Percentiles rank a stretch among this genome's conserved stretches.
phyloP scores from a whole-genome alignment of 2,888 invertebrate genomes.

The Sphinx pinastri region DNA sequence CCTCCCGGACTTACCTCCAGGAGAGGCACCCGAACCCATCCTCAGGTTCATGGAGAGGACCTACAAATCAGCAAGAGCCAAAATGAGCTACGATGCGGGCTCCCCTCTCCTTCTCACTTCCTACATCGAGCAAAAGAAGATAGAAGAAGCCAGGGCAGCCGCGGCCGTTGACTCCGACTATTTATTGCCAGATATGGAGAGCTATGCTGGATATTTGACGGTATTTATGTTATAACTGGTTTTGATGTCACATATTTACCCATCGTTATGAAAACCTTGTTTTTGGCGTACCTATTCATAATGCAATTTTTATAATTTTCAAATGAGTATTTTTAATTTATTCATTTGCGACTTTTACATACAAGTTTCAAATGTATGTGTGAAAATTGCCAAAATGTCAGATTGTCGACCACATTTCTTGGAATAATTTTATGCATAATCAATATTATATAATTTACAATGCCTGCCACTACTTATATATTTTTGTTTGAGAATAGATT shows the following conservation, averaged over 20 bases:
- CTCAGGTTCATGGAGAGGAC: conserved; percentile 72
- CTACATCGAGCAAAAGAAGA: conserved; percentile 77
- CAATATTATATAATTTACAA: too few species aligned
- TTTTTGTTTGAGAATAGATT: too few species aligned
- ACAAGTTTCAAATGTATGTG: too few species aligned
- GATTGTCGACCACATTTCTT: too few species aligned
- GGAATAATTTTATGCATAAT: too few species aligned
- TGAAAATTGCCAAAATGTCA: too few species aligned
- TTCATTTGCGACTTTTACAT: too few species aligned
- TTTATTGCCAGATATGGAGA: conserved; percentile 74
- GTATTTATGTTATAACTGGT: conserved; percentile 46
- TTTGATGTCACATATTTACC: not conserved
- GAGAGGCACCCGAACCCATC: conserved; percentile 76
- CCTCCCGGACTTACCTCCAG: conserved; percentile 70
- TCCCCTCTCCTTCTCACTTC: conserved; percentile 83
- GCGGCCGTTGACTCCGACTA: conserved; percentile 70
- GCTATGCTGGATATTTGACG: conserved; percentile 78
- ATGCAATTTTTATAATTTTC: too few species aligned
- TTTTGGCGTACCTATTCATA: too few species aligned
- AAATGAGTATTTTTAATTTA: too few species aligned
- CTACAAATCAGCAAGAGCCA: conserved; percentile 58
- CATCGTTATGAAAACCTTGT: too few species aligned
- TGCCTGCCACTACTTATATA: too few species aligned
- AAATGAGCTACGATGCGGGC: conserved; percentile 67
- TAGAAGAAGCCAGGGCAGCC: conserved; percentile 76